Base-by-base conservation (phyloP, 2,797 vertebrate genomes). In the Scolopax bukidnonensis region DNA sequence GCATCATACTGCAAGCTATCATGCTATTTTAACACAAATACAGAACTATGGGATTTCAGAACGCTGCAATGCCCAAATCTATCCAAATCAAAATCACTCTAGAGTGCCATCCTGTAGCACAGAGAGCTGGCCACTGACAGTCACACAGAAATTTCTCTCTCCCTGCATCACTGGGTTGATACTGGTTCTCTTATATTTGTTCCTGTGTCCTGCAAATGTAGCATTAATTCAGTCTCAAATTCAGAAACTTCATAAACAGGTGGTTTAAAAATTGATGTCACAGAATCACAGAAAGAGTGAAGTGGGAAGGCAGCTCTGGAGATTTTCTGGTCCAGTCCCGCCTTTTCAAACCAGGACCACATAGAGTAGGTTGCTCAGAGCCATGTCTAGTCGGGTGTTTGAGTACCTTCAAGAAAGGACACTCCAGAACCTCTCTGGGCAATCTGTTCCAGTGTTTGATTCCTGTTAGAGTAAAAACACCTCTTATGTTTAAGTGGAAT, bases 91-190 rank as follows among this genome's bases (percentile, higher is more conserved):
- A 67, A 69, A 48, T 78, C 96, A 86, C 94, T 97, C 85, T 81
- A 47, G 59, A 86, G 59, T 92, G 94, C 68, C 96, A 95, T 90
- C 96, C 93, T 84, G 75, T 96, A 94, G 76, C 83, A 80, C 21
- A 64, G 25, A 11, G 9, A 59, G 12, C 75, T 81, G 50, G 33
- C 40, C 38, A 43, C 33, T 18, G 10, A 57, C 5, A 74, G 27
- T 15, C n/a, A 25, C 21, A 9, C 32, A 38, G 5, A 25, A 23
- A 9, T 50, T 50, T 10, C 20, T n/a, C 6, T 28, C 23, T 20
- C 36, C 24, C 5, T 7, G 36, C 17, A 59, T 16, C 12, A 8
- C 27, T 48, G 25, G 9, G 19, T 12, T 32, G 15, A 20, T 28
- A 33, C 16, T 25, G 16, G 23, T 13, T 25, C 27, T 48, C 53